Evolutionary conservation across 1,140 invertebrate species (phyloP).

Genomic region (Magallana ariakensis): DNA sequence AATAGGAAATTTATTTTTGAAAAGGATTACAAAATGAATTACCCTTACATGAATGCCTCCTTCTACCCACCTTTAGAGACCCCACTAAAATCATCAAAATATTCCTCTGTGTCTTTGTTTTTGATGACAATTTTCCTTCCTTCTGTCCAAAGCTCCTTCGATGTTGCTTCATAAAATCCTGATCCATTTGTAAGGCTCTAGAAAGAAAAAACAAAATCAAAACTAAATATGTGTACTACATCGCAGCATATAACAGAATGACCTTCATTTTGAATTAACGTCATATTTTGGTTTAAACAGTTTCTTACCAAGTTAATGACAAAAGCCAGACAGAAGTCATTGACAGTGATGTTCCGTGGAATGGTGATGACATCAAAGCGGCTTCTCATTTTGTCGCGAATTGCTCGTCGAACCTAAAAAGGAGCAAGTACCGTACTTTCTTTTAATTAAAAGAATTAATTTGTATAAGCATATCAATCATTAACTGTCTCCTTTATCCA

Average conservation of each 20-base stretch:
- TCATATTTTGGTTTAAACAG: no score
- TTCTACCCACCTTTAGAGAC: constrained; percentile 56
- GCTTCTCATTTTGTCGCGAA: constrained; percentile 72
- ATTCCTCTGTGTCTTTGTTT: constrained; percentile 74
- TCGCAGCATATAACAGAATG: no score
- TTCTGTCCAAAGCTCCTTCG: constrained; percentile 70
- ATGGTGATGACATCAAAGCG: constrained; percentile 75
- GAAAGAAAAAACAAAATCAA: neutral
- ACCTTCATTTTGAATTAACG: no score
- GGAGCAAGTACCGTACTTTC: neutral
- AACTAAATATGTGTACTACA: no score
- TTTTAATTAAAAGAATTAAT: no score
- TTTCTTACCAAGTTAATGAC: constrained; percentile 76
- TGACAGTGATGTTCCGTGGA: constrained; percentile 76
- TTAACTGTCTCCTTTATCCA: no score
- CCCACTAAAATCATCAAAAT: constrained; percentile 75
- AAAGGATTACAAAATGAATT: no score
- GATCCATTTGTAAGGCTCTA: constrained; percentile 74
- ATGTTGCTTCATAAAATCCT: constrained; percentile 72
- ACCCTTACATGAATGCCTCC: no score
- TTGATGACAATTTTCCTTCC: constrained; percentile 72
- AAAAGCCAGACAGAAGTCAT: constrained; percentile 76
- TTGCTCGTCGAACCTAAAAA: constrained; percentile 66
- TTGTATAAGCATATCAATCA: no score
- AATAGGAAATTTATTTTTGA: no score